Evolutionary conservation across 2,888 invertebrate species (phyloP).

Genomic region (Ephialtes manifestator): DNA sequence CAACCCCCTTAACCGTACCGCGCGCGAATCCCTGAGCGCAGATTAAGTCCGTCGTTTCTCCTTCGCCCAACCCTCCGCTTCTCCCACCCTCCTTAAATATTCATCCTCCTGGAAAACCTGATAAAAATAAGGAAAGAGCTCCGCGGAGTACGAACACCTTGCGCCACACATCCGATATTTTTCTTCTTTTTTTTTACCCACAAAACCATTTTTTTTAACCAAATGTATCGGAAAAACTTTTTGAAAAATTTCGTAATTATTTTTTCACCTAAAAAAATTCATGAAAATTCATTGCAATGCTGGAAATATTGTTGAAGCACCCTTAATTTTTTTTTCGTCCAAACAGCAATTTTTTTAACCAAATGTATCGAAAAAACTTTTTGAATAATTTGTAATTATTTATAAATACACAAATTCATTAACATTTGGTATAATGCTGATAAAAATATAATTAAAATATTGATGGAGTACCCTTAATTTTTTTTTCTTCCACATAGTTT

Average conservation of each 20-base stretch:
- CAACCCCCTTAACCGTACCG: slow-evolving; percentile 64
- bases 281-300: too few species aligned
- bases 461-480: too few species aligned
- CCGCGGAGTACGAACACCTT: slow-evolving; percentile 46
- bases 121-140: slow-evolving; percentile 87
- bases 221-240: neutral
- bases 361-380: too few species aligned
- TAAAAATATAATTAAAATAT: too few species aligned
- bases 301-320: too few species aligned
- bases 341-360: too few species aligned
- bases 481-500: slow-evolving; percentile 48
- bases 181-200: slow-evolving; percentile 52
- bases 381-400: too few species aligned
- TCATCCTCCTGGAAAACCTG: slow-evolving; percentile 87
- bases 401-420: too few species aligned
- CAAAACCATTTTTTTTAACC: slow-evolving; percentile 9
- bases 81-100: slow-evolving; percentile 86
- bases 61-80: slow-evolving; percentile 39
- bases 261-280: too few species aligned
- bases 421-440: too few species aligned
- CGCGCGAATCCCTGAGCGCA: slow-evolving; percentile 87
- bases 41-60: slow-evolving; percentile 87
- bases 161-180: slow-evolving; percentile 15
- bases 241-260: too few species aligned
- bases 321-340: too few species aligned